A percentile compares a stretch with the other conserved stretches of the same genome.
phyloP scores from a whole-genome alignment of 2,888 invertebrate species.

The Acanthococcus lagerstroemiae region DNA sequence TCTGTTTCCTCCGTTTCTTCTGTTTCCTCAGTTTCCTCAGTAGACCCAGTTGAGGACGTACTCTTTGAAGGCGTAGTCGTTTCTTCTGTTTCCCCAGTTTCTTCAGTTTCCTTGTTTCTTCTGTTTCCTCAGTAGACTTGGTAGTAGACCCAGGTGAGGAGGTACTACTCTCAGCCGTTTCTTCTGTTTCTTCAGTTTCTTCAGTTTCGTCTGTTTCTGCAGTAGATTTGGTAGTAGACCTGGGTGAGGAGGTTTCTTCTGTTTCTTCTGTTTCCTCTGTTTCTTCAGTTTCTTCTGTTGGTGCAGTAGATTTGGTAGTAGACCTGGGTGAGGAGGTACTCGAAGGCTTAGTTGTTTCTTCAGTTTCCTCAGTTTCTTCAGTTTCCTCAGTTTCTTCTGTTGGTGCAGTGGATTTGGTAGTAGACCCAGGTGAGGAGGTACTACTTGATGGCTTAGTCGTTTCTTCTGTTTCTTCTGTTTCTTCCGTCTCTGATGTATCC shows the following conservation, averaged over 20 bases:
- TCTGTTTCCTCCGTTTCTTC: not conserved
- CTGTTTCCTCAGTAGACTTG: not conserved
- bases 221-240: not conserved
- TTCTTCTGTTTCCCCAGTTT: not conserved
- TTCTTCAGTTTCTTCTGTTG: not conserved
- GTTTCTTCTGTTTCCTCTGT: not conserved
- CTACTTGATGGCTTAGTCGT: not conserved
- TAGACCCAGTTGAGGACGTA: not conserved
- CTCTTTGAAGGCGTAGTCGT: not conserved
- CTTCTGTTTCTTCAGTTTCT: slow-evolving; percentile 1
- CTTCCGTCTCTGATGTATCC: not conserved
- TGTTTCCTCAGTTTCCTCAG: not conserved
- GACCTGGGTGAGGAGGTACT: not conserved
- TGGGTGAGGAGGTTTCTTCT: not conserved
- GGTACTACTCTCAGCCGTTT: not conserved
- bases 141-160: not conserved
- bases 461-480: not conserved
- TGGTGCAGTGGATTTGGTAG: not conserved
- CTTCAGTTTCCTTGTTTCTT: not conserved
- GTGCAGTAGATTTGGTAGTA: not conserved
- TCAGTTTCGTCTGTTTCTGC: not conserved
- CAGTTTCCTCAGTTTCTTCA: not conserved
- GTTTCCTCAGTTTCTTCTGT: not conserved
- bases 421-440: not conserved
- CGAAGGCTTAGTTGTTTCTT: not conserved